phyloP scores from a whole-genome alignment of 2,888 invertebrate species.

The Tetrapedia diversipes region DNA sequence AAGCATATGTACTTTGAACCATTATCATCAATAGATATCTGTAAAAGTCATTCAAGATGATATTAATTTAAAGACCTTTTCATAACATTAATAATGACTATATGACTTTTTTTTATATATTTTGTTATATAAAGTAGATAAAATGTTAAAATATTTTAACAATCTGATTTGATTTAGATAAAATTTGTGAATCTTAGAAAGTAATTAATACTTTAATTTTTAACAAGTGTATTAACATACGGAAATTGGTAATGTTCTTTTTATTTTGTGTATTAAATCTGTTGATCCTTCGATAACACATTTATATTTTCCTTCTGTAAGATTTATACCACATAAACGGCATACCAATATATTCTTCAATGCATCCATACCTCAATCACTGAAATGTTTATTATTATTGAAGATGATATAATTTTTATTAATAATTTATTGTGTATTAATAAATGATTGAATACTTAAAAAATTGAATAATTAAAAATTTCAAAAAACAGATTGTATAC shows the following conservation, averaged over 20 bases:
- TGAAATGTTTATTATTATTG: slow-evolving; percentile 32
- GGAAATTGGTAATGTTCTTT: slow-evolving; percentile 60
- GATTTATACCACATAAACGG: slow-evolving; percentile 63
- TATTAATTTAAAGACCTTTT: neutral
- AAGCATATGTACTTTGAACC: slow-evolving; percentile 60
- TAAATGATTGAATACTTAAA: neutral
- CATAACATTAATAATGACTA: neutral
- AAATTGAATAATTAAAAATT: neutral
- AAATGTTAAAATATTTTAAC: neutral
- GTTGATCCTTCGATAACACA: slow-evolving; percentile 58
- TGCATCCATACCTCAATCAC: slow-evolving; percentile 53
- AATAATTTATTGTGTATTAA: neutral
- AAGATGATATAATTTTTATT: slow-evolving; percentile 2
- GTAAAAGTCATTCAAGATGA: slow-evolving; percentile 44
- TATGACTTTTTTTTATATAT: neutral
- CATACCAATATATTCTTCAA: slow-evolving; percentile 45
- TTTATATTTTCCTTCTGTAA: slow-evolving; percentile 37
- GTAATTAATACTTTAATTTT: neutral
- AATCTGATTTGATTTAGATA: neutral
- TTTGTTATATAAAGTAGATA: slow-evolving; percentile 1
- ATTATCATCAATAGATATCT: slow-evolving; percentile 64
- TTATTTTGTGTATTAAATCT: slow-evolving; percentile 63
- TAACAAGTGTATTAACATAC: slow-evolving; percentile 49
- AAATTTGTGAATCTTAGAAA: neutral
- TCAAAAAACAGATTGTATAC: neutral